phyloP scores from a whole-genome alignment of 2,797 vertebrate species.

The Lepilemur ruficaudatus region DNA sequence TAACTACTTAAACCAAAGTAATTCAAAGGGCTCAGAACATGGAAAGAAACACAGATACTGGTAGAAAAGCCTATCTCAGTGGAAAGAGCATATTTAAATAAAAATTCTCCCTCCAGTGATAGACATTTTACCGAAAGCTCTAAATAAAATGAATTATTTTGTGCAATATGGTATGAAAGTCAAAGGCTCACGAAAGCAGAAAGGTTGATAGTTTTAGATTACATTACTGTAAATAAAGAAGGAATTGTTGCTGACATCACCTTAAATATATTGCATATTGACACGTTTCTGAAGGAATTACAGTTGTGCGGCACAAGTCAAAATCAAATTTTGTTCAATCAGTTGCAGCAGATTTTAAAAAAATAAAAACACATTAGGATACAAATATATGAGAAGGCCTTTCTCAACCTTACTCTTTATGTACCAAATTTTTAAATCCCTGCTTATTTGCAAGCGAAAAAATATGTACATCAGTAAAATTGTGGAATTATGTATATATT shows the following conservation, averaged over 20 bases:
- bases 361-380: constrained; percentile 64
- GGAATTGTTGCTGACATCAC: constrained; percentile 77
- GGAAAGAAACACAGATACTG: neutral
- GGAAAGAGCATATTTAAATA: neutral
- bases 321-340: constrained; percentile 81
- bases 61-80: neutral
- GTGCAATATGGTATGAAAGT: constrained; percentile 34
- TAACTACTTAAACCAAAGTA: constrained; percentile 41
- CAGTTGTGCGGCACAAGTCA: constrained; percentile 59
- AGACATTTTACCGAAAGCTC: constrained; percentile 48
- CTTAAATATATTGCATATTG: constrained; percentile 75
- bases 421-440: constrained; percentile 35
- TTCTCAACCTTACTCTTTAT: constrained; percentile 50
- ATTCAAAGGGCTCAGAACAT: neutral
- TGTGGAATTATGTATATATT: neutral
- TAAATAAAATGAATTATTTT: constrained; percentile 60
- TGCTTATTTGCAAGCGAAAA: constrained; percentile 63
- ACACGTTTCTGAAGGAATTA: constrained; percentile 78
- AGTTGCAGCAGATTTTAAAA: constrained; percentile 67
- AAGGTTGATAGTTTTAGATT: constrained; percentile 73
- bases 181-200: constrained; percentile 63
- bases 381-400: constrained; percentile 63
- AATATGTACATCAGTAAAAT: constrained; percentile 27
- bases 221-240: constrained; percentile 78
- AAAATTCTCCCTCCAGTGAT: constrained; percentile 21